These are phyloP conservation scores for Cricetomys ansorgei DNA, from an alignment of 2,113 vertebrate genomes.

Conservation along the genomic window DNA sequence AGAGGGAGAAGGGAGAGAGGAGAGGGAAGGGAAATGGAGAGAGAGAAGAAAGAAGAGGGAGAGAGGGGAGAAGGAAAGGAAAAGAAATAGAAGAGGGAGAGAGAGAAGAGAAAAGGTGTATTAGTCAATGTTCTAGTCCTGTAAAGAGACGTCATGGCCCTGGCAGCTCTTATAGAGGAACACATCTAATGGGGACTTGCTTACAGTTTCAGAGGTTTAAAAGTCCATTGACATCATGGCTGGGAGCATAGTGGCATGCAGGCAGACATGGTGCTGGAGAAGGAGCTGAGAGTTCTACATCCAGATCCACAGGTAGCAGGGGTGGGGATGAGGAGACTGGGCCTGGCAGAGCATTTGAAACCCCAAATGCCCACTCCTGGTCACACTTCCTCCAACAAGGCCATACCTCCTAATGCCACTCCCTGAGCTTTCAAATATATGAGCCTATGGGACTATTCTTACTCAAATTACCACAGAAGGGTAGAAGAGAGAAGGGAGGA, in stretches of 20 bases:
- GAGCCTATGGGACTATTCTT: background rate
- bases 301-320: background rate
- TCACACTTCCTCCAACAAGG: background rate
- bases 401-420: background rate
- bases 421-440: background rate
- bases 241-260: background rate
- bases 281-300: background rate
- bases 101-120: background rate
- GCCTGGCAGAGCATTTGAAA: background rate
- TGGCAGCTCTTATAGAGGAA: background rate
- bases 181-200: background rate
- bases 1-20: background rate
- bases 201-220: background rate
- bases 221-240: background rate
- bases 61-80: too few relatives aligned
- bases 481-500: too few relatives aligned
- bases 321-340: too few relatives aligned
- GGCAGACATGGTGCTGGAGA: background rate
- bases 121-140: background rate
- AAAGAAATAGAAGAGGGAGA: too few relatives aligned
- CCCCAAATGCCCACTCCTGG: background rate
- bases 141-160: background rate
- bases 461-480: background rate
- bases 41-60: background rate
- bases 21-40: background rate